Evolutionary conservation across 2,888 invertebrate genomes (phyloP).

Genomic region (Ichneumon xanthorius): DNA sequence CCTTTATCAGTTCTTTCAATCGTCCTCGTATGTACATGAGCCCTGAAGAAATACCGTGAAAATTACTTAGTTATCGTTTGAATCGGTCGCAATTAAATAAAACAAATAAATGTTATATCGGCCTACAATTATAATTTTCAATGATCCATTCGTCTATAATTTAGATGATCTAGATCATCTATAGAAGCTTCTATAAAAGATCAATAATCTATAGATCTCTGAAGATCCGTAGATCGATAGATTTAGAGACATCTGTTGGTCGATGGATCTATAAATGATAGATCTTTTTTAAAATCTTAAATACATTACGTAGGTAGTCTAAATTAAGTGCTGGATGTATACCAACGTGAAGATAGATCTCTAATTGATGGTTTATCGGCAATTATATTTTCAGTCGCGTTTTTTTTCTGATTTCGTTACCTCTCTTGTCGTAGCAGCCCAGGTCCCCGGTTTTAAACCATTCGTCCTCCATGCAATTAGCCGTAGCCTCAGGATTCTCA

Average conservation of each 20-base stretch:
- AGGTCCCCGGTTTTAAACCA: constrained; percentile 93
- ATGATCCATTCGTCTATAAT: not conserved
- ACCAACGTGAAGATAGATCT: no score
- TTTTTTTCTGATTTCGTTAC: constrained; percentile 75
- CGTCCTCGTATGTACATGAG: constrained; percentile 90
- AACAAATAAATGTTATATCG: not conserved
- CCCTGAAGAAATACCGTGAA: constrained; percentile 60
- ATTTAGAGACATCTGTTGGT: no score
- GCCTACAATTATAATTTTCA: not conserved
- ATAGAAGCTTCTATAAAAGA: not conserved
- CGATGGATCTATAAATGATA: no score
- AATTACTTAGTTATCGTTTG: not conserved
- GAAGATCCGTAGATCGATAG: no score
- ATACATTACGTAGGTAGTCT: no score
- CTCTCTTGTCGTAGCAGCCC: constrained; percentile 88
- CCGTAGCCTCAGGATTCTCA: constrained; percentile 91
- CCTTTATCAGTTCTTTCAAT: constrained; percentile 94
- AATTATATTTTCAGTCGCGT: not conserved
- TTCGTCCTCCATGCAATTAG: constrained; percentile 89
- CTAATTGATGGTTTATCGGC: not conserved
- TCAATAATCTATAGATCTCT: not conserved
- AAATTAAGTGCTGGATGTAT: no score
- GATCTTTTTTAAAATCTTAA: no score
- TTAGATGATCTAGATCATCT: not conserved
- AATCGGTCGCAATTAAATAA: no score